phyloP scores from a whole-genome alignment of 2,888 invertebrate genomes.

The Microplitis deprimator region DNA sequence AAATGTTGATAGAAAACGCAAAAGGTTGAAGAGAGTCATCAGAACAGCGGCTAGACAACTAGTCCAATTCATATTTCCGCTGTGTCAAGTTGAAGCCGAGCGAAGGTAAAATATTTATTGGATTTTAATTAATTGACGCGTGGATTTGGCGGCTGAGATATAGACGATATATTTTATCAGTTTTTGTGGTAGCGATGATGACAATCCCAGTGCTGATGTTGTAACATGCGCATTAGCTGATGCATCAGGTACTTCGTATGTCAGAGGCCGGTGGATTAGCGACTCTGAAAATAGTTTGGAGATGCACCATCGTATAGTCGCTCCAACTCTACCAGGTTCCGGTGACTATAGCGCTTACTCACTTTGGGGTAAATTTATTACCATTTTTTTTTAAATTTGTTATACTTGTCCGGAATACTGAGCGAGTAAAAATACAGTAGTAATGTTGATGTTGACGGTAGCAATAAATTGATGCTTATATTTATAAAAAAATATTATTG shows the following conservation, averaged over 20 bases:
- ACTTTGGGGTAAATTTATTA: constrained; percentile 78
- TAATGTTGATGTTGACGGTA: no score
- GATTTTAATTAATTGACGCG: background rate
- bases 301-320: constrained; percentile 83
- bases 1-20: constrained; percentile 73
- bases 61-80: constrained; percentile 81
- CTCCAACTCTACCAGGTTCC: constrained; percentile 87
- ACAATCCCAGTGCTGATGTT: constrained; percentile 62
- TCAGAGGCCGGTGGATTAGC: constrained; percentile 84
- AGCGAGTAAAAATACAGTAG: background rate
- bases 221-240: constrained; percentile 76
- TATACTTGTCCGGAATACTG: constrained; percentile 12
- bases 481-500: constrained; percentile 45
- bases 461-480: constrained; percentile 22
- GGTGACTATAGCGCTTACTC: constrained; percentile 87
- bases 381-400: constrained; percentile 31
- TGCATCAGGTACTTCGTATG: constrained; percentile 84
- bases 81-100: constrained; percentile 73
- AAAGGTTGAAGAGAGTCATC: constrained; percentile 75
- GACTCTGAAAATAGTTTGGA: constrained; percentile 80
- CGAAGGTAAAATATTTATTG: constrained; percentile 68
- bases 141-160: constrained; percentile 30
- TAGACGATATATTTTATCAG: constrained; percentile 46
- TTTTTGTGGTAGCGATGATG: constrained; percentile 66
- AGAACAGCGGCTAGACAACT: constrained; percentile 77